Base-by-base conservation (phyloP, 2,888 invertebrate species). In the Acronicta leporina region DNA sequence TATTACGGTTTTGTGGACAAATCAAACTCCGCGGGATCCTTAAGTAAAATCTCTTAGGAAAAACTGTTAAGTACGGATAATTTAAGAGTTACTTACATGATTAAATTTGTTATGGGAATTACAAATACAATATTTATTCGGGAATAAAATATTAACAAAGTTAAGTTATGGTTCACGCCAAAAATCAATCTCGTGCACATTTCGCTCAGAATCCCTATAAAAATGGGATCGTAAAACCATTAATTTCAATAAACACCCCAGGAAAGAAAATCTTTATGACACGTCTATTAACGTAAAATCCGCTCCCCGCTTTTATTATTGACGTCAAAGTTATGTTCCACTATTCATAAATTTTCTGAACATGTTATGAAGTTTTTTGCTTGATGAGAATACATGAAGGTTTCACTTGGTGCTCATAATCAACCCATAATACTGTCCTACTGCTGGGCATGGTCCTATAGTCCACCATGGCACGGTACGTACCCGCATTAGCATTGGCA, bases 161-260 rank as follows among this genome's bases (percentile, higher is more conserved):
- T 14, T 1, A 50, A 51, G 44, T 52, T 33, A 68, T 38, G 41
- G 44, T 15, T 63, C 45, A 48, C 63, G 48, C 41, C 45, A 42
- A 58, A 63, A 68, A 66, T 59, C 61, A 69, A 73, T 70, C 38
- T 61, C 9, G 10, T 38, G 7, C 41, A 15, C n/a, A 49, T 61
- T 58, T 57, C n/a, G 30, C 38, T 11, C 30, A 38, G 20, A 55
- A 68, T 58, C 58, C 38, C 49, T 56, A 68, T 68, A 57, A 68
- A 74, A 65, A 46, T 2, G 15, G 9, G 15, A 38, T n/a, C 46
- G 41, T 50, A 52, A 63, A 44, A 41, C 48, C 62, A 66, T 72
- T 72, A 75, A 75, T 75, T 65, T 62, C 62, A 73, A 70, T 75
- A 68, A 68, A 56, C 61, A 61, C 25, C 57, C 15, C 49, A 49